Evolutionary conservation across 2,797 vertebrate genomes (phyloP), one percentile per base, ranked within the genome.

Genomic region (Ibycter americanus): DNA sequence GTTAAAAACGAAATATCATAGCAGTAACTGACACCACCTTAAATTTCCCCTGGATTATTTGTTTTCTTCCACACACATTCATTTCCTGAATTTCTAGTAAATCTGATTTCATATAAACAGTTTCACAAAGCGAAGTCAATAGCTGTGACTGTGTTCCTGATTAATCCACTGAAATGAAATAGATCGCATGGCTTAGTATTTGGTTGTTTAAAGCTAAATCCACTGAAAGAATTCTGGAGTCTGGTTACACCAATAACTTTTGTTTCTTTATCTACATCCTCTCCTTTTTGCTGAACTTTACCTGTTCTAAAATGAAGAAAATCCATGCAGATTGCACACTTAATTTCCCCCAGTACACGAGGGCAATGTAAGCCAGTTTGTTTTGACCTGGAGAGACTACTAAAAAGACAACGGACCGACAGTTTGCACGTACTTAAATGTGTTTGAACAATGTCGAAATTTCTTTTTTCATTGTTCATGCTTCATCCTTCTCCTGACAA

Each of bases 81-180:
- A 96, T 94, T 97, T 97, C 94, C 95, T 95, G 89, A 95, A 88
- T 86, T 93, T 94, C 93, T 96, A 94, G 89, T 83, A 96, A 96
- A 93, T 88, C 94, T 94, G 87, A 90, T 88, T 91, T 94, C 86
- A 31, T 86, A 93, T 91, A 96, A 95, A 97, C 95, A 95, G 84
- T 95, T 96, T 78, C 83, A 96, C 95, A 95, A 95, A 96, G 82
- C 79, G 91, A 94, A 93, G 91, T 87, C 84, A 95, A 93, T 96
- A 96, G 92, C 76, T 95, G 92, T 93, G 92, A 90, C 91, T 94
- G 84, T 94, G 95, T 26, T 94, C 85, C 95, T 95, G 93, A 93
- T 84, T 97, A 97, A 93, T 95, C 88, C 88, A 94, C 73, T 58
- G 78, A 96, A 95, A 97, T 93, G 82, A 93, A 97, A 94, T 93